Base-by-base conservation (phyloP, 92 coral and sea anemone genomes). In the Ricordea florida region DNA sequence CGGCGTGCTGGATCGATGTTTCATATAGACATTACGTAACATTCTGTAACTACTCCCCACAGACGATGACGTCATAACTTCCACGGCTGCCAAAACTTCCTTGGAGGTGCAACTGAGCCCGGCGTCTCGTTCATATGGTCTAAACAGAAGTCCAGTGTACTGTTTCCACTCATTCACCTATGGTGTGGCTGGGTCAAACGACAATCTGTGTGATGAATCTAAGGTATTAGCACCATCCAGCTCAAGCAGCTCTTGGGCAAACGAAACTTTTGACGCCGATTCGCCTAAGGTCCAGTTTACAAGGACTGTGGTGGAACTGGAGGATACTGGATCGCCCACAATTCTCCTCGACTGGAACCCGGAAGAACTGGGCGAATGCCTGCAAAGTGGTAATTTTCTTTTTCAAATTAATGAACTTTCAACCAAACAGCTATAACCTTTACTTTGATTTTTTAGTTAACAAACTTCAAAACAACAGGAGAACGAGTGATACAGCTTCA, bases 121-220 rank as follows among this genome's bases (percentile, higher is more conserved):
- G n/a, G n/a, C n/a, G n/a, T n/a, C n/a, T n/a, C n/a, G n/a, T n/a
- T n/a, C n/a, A 47, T 14, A 37, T 16, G 52, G 63, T 38, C 62
- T 62, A 6, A 51, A 17, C 8, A 51, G 28, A 69, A 36, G 65
- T 53, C 76, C 76, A 16, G 14, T 38, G 13, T 69, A 69, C 55
- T 69, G 76, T 38, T 69, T 53, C 64, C 76, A 69, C 29, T 69
- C 76, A 27, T 69, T 69, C 41, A 69, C 76, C 28, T 69, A 69
- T 8, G 76, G 64, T 14, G 76, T 38, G 23, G 30, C 40, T 9
- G 52, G 26, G 27, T 40, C 64, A 10, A 38, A 20, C 20, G 64
- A 27, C 51, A 38, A 38, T 37, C 37, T 2, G 16, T 27, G 22
- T 5, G 35, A n/a, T 16, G 47, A 38, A 69, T n/a, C n/a, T n/a